A percentile compares a stretch with the other conserved stretches of the same genome.
Evolutionary conservation across 2,888 invertebrate genomes (phyloP).

Genomic region (Carpatolechia fugitivella): DNA sequence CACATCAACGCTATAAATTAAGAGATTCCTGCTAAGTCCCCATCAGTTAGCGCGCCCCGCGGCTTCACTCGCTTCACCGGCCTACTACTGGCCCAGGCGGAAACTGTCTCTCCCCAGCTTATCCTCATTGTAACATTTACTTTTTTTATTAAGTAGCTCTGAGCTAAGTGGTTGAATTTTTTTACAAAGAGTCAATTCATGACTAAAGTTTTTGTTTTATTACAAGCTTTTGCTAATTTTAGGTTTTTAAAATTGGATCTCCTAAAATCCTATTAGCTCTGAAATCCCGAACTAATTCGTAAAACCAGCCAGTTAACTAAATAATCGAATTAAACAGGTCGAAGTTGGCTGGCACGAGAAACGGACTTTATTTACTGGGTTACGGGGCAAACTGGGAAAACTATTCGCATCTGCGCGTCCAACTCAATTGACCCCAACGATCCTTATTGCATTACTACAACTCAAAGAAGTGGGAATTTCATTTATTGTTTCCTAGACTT

Average conservation of each 20-base stretch:
- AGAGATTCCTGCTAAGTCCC: slow-evolving; percentile 77
- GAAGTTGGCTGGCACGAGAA: background rate
- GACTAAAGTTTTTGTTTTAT: background rate
- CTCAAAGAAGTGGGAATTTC: slow-evolving; percentile 16
- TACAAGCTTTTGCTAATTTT: too few relatives aligned
- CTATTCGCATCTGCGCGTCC: background rate
- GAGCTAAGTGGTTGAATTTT: background rate
- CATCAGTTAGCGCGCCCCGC: slow-evolving; percentile 68
- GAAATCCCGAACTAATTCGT: background rate
- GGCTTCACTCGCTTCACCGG: slow-evolving; percentile 59
- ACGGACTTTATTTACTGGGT: slow-evolving; percentile 7
- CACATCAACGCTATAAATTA: slow-evolving; percentile 68
- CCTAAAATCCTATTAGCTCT: too few relatives aligned
- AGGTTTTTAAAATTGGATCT: too few relatives aligned
- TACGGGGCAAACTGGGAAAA: background rate
- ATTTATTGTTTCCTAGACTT: slow-evolving; percentile 15
- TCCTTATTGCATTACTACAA: slow-evolving; percentile 16
- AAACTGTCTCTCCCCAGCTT: slow-evolving; percentile 67
- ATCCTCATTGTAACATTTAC: slow-evolving; percentile 52
- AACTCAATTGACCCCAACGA: slow-evolving; percentile 15
- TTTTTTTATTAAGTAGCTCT: slow-evolving; percentile 29
- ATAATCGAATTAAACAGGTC: background rate
- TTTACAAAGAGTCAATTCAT: background rate
- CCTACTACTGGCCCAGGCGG: slow-evolving; percentile 46
- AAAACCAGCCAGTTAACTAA: background rate